Evolutionary conservation across 2,113 vertebrate species (phyloP).

Genomic region (Petroica traversi): DNA sequence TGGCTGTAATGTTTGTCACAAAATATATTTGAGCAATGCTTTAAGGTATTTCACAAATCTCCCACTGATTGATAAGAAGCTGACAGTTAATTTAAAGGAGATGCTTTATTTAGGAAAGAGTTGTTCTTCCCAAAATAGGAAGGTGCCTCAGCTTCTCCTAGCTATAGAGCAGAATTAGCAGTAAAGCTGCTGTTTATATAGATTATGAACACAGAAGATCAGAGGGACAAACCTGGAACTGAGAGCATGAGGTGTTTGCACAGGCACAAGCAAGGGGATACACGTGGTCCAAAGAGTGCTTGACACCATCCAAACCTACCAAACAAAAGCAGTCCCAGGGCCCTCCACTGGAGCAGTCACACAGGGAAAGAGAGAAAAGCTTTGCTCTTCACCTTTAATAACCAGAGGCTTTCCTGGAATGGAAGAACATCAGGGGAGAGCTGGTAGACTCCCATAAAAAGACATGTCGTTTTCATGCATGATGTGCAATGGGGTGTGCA

Average conservation of each 20-base stretch:
- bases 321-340: not conserved
- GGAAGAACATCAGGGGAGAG: not conserved
- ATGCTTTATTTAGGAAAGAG: not conserved
- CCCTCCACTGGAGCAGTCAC: not conserved
- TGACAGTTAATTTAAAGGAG: not conserved
- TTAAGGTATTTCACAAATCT: not conserved
- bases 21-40: not conserved
- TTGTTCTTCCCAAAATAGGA: not conserved
- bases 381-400: not conserved
- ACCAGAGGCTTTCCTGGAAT: not conserved
- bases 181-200: not conserved
- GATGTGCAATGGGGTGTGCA: not conserved
- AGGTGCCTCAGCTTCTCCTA: not conserved
- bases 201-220: not conserved
- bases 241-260: not conserved
- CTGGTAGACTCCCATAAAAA: not conserved
- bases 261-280: not conserved
- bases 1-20: not conserved
- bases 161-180: not conserved
- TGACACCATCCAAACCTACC: not conserved
- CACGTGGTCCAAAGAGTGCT: fast-evolving
- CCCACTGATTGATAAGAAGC: not conserved
- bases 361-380: not conserved
- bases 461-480: not conserved
- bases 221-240: not conserved